Evolutionary conservation across 2,797 vertebrate genomes (phyloP), one percentile per base, ranked within the genome.

Genomic region (Pseudopleuronectes americanus): DNA sequence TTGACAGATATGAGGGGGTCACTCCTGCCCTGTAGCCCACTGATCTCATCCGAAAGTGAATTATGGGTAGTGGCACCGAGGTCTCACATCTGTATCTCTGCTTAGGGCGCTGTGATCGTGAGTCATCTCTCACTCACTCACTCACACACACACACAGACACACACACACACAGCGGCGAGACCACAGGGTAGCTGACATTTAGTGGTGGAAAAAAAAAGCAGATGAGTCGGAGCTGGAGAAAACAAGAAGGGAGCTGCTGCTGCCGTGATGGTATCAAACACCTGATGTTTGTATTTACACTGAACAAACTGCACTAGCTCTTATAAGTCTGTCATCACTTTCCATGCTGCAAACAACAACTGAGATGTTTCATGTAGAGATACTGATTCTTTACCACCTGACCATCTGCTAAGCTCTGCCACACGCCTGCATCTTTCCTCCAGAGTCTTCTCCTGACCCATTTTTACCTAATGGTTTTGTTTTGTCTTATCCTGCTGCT

Each of bases 41-140:
- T 87, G 80, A 87, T 86, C 87, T 81, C 85, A 86, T 90, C 87
- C 77, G 64, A 77, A 78, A 79, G 24, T 84, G 89, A 77, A 89
- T 92, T 87, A 85, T 93, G 89, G 87, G 84, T 90, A 89, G 79
- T 84, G 82, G 66, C 86, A 72, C 81, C 71, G 26, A n/a, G 77
- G 77, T 85, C 81, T 87, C 76, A 73, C 64, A 66, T 64, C 70
- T 82, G 80, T 84, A 74, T 85, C 70, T 68, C 55, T 48, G 84
- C 80, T 81, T 16, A 28, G 68, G 84, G 85, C 69, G 0, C 67
- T 68, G 73, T 38, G 68, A 75, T 72, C 61, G 80, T 91, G 90
- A 91, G 70, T 92, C 90, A 91, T 84, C 62, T 24, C 64, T 65
- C 51, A 21, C 43, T 24, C 59, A 24, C 38, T 19, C 51, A n/a